Conservation (phyloP, 2,797 vertebrate genomes). For the Epinephelus coioides region DNA sequence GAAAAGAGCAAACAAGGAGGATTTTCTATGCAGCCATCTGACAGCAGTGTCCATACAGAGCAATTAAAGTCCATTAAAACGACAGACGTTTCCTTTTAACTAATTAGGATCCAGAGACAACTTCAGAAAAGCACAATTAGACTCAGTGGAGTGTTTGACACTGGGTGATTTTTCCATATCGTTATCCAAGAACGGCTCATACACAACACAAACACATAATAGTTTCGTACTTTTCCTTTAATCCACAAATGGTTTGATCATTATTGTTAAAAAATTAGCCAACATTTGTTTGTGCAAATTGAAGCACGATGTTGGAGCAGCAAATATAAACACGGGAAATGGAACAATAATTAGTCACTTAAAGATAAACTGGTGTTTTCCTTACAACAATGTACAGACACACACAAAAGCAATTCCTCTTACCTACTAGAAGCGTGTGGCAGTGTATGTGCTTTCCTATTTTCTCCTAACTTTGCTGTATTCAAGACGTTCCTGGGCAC, state of each 20-base stretch:
- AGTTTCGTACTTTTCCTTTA: not conserved
- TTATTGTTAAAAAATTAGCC: not conserved
- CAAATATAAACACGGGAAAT: too few species aligned
- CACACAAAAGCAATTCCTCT: too few species aligned
- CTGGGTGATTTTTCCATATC: not conserved
- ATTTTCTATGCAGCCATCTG: constrained; percentile 25
- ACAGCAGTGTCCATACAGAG: constrained; percentile 54
- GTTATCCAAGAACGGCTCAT: not conserved
- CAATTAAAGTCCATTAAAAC: constrained; percentile 56
- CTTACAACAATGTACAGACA: too few species aligned
- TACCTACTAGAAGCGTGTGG: too few species aligned
- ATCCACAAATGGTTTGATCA: not conserved
- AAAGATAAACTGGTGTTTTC: too few species aligned
- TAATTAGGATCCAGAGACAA: constrained; percentile 58
- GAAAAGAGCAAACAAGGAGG: constrained; percentile 54
- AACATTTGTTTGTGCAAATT: not conserved
- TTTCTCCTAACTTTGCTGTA: too few species aligned
- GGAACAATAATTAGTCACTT: too few species aligned
- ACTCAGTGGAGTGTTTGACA: constrained; percentile 39
- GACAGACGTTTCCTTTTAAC: constrained; percentile 34
- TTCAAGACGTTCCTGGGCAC: too few species aligned
- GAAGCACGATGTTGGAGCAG: too few species aligned
- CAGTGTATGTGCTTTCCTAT: too few species aligned
- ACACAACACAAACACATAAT: not conserved
- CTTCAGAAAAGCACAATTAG: constrained; percentile 26